Base-by-base conservation (phyloP, 2,113 vertebrate genomes). In the Corythaeola cristata region DNA sequence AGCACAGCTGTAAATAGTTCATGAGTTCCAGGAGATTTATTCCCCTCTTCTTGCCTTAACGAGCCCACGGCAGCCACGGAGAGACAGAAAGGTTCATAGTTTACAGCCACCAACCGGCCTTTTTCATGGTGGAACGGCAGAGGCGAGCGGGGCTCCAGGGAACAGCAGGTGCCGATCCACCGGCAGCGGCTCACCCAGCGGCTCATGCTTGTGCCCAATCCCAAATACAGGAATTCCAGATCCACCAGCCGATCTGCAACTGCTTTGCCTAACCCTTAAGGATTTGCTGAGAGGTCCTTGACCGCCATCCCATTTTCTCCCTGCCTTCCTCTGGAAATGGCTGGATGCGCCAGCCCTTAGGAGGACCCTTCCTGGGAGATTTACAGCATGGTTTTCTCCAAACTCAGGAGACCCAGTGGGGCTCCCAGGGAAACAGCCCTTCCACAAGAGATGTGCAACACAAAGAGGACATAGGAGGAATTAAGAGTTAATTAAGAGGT, bases 11-110 rank as follows among this genome's bases (percentile, higher is more conserved):
- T 90, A 81, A 82, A 82, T 89, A 94, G 83, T 77, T 89, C 92
- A 87, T 88, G 97, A 91, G 88, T 75, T 93, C 44, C 62, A 66
- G 47, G 82, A 85, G 88, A 78, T 95, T 92, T 95, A 86, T 89
- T 80, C 56, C 58, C 75, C 35, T 88, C 84, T 50, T 45, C 72
- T 73, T 3, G 8, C 72, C 74, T 63, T 95, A 96, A 94, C 13
- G 24, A 90, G 85, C 89, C 77, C 87, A 24, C 45, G 41, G 56
- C 86, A 33, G 32, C 90, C 62, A 30, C 2, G 21, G n/a, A 59
- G 47, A 77, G 55, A 21, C 21, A 79, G 67, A 45, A 45, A 80
- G 28, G 53, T 63, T 74, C 58, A 13, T 4, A 56, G 47, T 9
- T 80, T 66, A 7, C 14, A 53, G 64, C 35, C 27, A 0, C 11